Base-by-base conservation (phyloP, 2,113 vertebrate genomes). In the Ranitomeya variabilis region DNA sequence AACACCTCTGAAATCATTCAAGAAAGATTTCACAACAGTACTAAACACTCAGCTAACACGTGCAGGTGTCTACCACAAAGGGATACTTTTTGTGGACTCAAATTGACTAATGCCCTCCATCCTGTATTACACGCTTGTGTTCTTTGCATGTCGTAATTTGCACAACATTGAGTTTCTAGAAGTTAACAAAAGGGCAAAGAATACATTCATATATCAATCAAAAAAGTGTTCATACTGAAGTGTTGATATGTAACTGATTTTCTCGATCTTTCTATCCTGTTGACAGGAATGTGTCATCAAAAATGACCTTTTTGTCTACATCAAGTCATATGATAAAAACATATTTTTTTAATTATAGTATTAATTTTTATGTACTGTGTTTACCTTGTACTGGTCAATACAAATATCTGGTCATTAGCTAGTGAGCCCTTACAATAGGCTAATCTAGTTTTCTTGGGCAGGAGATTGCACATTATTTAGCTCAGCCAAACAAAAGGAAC, bases 31-130 rank as follows among this genome's bases (percentile, higher is more conserved):
- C 67, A 74, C 66, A 85, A 85, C 67, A 37, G 37, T 67, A 74
- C 23, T 19, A 59, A 59, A 45, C 69, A 76, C 84, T 60, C 54
- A 60, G 31, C 26, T 60, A 45, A n/a, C 67, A 60, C 71, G 10
- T 86, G 84, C 26, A 76, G 84, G 69, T 85, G 84, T 59, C 18
- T 60, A 31, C 51, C 71, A 69, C 62, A 23, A 23, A 14, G 13
- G 11, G 31, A 23, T 16, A 23, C 37, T 23, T 67, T 69, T 19
- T 74, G 3, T 1, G 37, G 37, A 52, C 81, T 11, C 18, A 23
- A 1, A 66, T 82, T 66, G 16, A 10, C 31, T 21, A 82, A 83
- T 23, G 45, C 21, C 12, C 51, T 51, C 45, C 64, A n/a, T 52
- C 62, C 18, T 54, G 62, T 54, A 15, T 23, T 14, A 55, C n/a